Evolutionary conservation across 2,113 vertebrate species (phyloP), one percentile per base, ranked within the genome.

Genomic region (Henicopernis longicauda): DNA sequence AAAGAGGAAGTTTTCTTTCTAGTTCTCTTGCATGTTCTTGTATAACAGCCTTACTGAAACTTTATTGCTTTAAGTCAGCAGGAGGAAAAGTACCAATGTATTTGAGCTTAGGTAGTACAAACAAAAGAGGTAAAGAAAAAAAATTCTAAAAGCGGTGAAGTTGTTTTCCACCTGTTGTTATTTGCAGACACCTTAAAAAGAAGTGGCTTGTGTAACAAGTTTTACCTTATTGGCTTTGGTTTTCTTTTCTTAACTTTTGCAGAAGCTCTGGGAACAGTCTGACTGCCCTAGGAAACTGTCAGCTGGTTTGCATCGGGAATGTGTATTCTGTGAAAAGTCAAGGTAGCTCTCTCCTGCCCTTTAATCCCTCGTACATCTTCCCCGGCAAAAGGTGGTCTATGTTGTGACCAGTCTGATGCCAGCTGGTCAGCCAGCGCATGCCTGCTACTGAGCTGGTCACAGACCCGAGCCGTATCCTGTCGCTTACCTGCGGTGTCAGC

Each of bases 391-490:
- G 84, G 12, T 63, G 63, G 62, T 47, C 16, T 9, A 1, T 11
- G 42, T 32, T 65, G 88, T 73, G 58, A 42, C 45, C 22, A 19
- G 66, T 12, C 16, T 50, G 81, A 63, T 0, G 10, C 36, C 36
- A 31, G 55, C 69, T 57, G 50, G 12, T 44, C 80, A 86, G 45
- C 11, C 83, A 72, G 72, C 4, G 2, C 16, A 1, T 10, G 21
- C 0, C 0, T 21, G 40, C 69, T 52, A 7, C 4, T 1, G 65
- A 66, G 70, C 50, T 26, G 69, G 9, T 36, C 36, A 23, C 32
- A 34, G 47, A 15, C 16, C 32, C 1, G 0, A 14, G 50, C 1
- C 0, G 0, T 44, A 29, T 10, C 32, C 62, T 42, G 11, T n/a
- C 11, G 4, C 29, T 72, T 31, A 42, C 69, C 36, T 55, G 63